Conservation (phyloP, 2,113 vertebrate genomes). For the Panthera tigris region DNA sequence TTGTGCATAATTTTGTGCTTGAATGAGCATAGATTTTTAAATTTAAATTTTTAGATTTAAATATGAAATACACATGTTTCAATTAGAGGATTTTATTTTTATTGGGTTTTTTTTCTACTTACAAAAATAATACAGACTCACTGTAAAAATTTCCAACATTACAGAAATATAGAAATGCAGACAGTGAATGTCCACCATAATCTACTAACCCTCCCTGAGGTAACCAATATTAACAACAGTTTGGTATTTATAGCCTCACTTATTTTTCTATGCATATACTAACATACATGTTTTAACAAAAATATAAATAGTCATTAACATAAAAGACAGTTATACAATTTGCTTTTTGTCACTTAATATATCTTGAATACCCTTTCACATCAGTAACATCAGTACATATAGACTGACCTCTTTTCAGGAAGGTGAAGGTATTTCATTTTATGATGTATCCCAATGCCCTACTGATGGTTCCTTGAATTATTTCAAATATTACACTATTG, state of each 20-base stretch:
- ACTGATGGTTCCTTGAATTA: constrained; percentile 1
- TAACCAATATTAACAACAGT: constrained; percentile 52
- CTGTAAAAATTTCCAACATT: constrained; percentile 59
- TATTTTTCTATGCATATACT: constrained; percentile 33
- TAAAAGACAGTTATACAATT: constrained; percentile 12
- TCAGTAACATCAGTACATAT: neutral
- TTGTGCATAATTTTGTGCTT: neutral
- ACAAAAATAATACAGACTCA: constrained; percentile 66
- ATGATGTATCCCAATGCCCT: neutral
- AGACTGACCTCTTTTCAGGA: constrained; percentile 7
- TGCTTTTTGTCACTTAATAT: constrained; percentile 32
- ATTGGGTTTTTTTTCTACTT: constrained; percentile 49
- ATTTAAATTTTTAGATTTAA: constrained; percentile 60
- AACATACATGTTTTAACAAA: constrained; percentile 57
- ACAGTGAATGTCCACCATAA: constrained; percentile 27
- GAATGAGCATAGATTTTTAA: constrained; percentile 30
- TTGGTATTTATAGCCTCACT: constrained; percentile 49
- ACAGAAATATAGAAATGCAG: constrained; percentile 59
- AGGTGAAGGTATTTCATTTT: constrained; percentile 22
- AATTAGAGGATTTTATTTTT: constrained; percentile 53
- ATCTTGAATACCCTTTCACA: neutral
- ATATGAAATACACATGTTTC: constrained; percentile 50
- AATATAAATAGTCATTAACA: constrained; percentile 41
- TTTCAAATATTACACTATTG: constrained; percentile 41
- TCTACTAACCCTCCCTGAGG: constrained; percentile 62